Base-by-base conservation (phyloP, 2,113 vertebrate genomes). In the Lanius collurio region DNA sequence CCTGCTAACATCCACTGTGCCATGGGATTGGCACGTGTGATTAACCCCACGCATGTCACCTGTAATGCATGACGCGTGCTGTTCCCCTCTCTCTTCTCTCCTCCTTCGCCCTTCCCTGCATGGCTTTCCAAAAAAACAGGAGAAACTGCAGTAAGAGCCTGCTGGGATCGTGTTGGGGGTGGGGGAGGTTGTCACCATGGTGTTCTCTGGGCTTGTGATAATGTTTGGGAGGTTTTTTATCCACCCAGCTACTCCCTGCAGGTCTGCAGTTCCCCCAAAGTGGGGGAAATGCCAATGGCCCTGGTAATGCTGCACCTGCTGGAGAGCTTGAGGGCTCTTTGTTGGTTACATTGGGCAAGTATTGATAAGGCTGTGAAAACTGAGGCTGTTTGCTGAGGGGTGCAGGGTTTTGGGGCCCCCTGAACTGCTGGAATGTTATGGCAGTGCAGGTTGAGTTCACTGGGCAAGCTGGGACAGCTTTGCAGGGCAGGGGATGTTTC, bases 101-200 rank as follows among this genome's bases (percentile, higher is more conserved):
- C 37, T 46, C 81, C 77, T 64, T 70, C 1, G 0, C 75, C 71
- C 46, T 68, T 62, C 67, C 70, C 65, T 68, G 95, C 95, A 92
- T 90, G 94, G 60, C 53, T 82, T 81, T 55, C 80, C 91, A 74
- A 76, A 94, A 94, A 82, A 63, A 41, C 62, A 95, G 93, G 93
- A 97, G 91, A 87, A 88, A 57, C 47, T 76, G 57, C 92, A 94
- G 94, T 96, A 96, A 97, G 96, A 80, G 10, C 41, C 63, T 5
- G 44, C 62, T 0, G 57, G 87, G 78, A 62, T 56, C 15, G 39
- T 57, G 59, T 42, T 62, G 60, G 35, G 53, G 24, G 4, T 42
- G n/a, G 4, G 71, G 55, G 59, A 53, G 47, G 33, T 31, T 56
- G 46, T 57, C 2, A 5, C 18, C n/a, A 10, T 1, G 33, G 64